Base-by-base conservation (phyloP, 2,797 vertebrate species). In the Oreochromis mossambicus region DNA sequence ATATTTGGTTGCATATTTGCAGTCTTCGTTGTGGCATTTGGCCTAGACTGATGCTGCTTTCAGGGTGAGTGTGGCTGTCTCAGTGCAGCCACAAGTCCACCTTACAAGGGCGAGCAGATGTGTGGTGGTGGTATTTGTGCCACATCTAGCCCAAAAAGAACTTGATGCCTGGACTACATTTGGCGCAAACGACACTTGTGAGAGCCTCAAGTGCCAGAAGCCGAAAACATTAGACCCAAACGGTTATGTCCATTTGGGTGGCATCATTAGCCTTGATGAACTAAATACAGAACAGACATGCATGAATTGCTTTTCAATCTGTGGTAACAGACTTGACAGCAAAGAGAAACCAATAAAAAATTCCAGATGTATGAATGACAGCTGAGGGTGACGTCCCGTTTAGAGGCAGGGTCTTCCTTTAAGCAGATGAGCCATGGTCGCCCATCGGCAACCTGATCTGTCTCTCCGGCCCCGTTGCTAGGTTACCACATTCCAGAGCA, bases 401-500 rank as follows among this genome's bases (percentile, higher is more conserved):
- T 48, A 78, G 46, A 63, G 38, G 77, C 70, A 83, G 77, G 77
- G 52, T 78, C 68, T 78, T 79, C 78, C 77, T 83, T 32, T 4
- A 21, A 61, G 21, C 36, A 78, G 52, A 61, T 9, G 9, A 84
- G n/a, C 81, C 82, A 36, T 2, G 3, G 46, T 56, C 17, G 24
- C 73, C 82, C 83, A 85, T 89, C 90, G 48, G 77, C 14, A 36
- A 78, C 85, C 86, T 34, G 83, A 89, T 91, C 79, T 86, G 82
- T 86, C 90, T 89, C 86, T 92, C 76, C 36, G 24, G 52, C 66
- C 46, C 19, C n/a, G 86, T 94, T 94, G 91, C 92, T 92, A 91
- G 87, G 93, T 87, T 87, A 95, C 94, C 68, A 88, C 82, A 88
- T 92, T 88, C 86, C 87, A 46, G 77, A 77, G 83, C 83, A 84